These are phyloP conservation scores for Eutrigla gurnardus DNA, from an alignment of 2,797 vertebrate species.

Conservation along the genomic window DNA sequence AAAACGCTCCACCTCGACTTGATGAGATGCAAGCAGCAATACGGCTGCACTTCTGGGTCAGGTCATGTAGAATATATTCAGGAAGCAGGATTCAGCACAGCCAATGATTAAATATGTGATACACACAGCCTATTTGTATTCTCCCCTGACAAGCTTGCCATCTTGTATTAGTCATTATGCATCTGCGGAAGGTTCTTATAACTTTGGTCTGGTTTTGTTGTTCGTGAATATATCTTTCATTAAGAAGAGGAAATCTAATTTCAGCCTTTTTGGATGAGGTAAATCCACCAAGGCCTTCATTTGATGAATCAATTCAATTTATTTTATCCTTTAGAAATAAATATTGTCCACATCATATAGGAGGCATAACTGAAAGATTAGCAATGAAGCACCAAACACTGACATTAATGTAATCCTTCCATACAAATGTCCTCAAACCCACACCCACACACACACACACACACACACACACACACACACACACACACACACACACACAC, in stretches of 20 bases:
- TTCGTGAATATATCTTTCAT: slow-evolving; percentile 18
- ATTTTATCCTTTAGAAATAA: slow-evolving; percentile 6
- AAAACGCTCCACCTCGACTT: slow-evolving; percentile 46
- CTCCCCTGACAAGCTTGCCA: slow-evolving; percentile 14
- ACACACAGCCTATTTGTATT: slow-evolving; percentile 35
- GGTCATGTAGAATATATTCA: slow-evolving; percentile 46
- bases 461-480: slow-evolving; percentile 16
- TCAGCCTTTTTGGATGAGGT: neutral
- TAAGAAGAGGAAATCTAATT: slow-evolving; percentile 15
- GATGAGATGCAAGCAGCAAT: slow-evolving; percentile 57
- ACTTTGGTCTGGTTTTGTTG: neutral
- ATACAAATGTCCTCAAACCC: slow-evolving; percentile 5
- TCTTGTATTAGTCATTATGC: slow-evolving; percentile 43
- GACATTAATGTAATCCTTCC: neutral
- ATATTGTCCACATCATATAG: neutral
- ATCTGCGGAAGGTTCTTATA: slow-evolving; percentile 29
- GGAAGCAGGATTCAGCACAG: slow-evolving; percentile 20
- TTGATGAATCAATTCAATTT: neutral
- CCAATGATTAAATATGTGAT: slow-evolving; percentile 52
- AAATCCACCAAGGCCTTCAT: slow-evolving; percentile 20
- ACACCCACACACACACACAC: neutral
- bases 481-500: neutral
- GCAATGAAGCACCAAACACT: too few species aligned
- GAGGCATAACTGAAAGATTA: neutral
- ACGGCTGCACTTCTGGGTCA: slow-evolving; percentile 50